A percentile compares a stretch with the other conserved stretches of the same genome.
These are phyloP conservation scores for Elachura formosa DNA, from an alignment of 2,113 vertebrate species.

Conservation along the genomic window DNA sequence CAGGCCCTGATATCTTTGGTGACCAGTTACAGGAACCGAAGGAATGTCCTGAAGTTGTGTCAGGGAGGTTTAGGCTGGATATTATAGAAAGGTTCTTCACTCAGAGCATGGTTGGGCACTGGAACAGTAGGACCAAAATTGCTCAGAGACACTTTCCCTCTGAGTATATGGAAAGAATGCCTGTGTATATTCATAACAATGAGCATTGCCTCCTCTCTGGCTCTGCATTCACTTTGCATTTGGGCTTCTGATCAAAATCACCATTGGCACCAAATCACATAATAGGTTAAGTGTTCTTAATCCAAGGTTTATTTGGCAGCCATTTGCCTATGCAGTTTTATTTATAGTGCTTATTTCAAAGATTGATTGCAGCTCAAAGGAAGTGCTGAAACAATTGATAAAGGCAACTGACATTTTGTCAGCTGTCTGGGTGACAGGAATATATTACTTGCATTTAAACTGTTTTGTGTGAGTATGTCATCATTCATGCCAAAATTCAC, in stretches of 20 bases:
- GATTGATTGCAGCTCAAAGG: conserved; percentile 55
- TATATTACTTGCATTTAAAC: conserved; percentile 50
- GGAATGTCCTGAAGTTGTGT: neutral
- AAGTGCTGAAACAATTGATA: conserved; percentile 62
- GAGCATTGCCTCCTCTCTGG: neutral
- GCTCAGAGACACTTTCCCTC: neutral
- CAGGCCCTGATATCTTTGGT: neutral
- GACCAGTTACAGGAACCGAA: fast-evolving
- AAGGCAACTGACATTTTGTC: conserved; percentile 55
- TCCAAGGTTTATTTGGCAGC: neutral
- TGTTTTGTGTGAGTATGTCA: conserved; percentile 49
- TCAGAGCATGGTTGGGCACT: neutral
- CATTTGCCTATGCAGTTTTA: conserved; percentile 50
- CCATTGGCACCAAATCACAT: neutral
- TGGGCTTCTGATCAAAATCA: neutral
- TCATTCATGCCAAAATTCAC: conserved; percentile 32
- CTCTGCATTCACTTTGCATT: neutral
- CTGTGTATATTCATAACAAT: neutral
- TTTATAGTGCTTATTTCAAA: conserved; percentile 63
- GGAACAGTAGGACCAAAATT: neutral
- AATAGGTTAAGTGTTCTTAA: conserved; percentile 5
- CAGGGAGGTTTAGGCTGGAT: neutral
- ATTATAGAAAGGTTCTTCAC: neutral
- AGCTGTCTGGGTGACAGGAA: conserved; percentile 52
- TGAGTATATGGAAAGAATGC: neutral